Base-by-base conservation (phyloP, 2,113 vertebrate genomes). In the Tachuris rubrigastra region DNA sequence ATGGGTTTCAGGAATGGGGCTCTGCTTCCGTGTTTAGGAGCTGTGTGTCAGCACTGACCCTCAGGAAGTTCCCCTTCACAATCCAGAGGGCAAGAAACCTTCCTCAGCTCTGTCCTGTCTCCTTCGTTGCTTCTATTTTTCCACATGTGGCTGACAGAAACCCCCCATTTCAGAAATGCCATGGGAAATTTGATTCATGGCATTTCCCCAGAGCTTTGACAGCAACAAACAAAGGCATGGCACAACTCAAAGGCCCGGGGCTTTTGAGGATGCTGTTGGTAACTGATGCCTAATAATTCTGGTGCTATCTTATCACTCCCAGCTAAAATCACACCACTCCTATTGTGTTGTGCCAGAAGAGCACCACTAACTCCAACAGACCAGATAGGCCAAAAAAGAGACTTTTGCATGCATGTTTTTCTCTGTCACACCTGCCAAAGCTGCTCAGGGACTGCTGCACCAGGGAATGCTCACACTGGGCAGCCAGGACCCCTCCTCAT, bases 21-120 rank as follows among this genome's bases (percentile, higher is more conserved):
- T 69, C n/a, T 24, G 21, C 41, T 46, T n/a, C 53, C 15, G 0
- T 4, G 24, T 22, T 65, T 0, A 30, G 65, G 28, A 20, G 6
- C 22, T 24, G 47, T 33, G 10, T 18, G 1, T 69, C 62, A 21
- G 37, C 58, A 10, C 30, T 6, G 37, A 12, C 58, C 20, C 5
- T 12, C 10, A 9, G 62, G 17, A 50, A 15, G 9, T 10, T 30
- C 72, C 35, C 6, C 20, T 72, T 68, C 4, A 22, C 39, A 18
- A 37, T 27, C 52, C 13, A 4, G 52, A 41, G 31, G 2, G 19
- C 4, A 10, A 88, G 52, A 65, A 75, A 50, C 11, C 47, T 72
- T 88, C 52, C 62, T 82, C 66, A 28, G 15, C 42, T 63, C 52
- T 11, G 28, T 37, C 46, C 52, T 33, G 10, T 30, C 30, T n/a